A percentile compares a stretch with the other conserved stretches of the same genome.
Evolutionary conservation across 2,113 vertebrate species (phyloP).

Genomic region (Phasianus colchicus): DNA sequence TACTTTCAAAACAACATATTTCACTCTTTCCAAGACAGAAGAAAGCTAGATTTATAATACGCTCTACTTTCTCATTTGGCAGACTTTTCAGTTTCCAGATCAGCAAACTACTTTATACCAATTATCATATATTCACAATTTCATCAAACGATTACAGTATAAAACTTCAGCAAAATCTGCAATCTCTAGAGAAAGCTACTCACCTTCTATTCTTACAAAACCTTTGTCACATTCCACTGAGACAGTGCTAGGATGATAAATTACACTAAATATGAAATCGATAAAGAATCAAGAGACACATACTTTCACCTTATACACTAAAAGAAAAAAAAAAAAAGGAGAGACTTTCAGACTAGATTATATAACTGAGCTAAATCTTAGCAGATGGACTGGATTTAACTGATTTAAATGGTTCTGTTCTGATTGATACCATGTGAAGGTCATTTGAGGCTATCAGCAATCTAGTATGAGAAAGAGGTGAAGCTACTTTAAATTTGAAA

Average conservation of each 20-base stretch:
- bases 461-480: neutral
- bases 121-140: neutral
- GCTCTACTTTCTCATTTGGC: neutral
- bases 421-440: neutral
- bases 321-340: neutral
- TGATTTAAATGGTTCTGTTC: neutral
- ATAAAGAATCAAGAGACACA: neutral
- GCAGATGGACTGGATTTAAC: neutral
- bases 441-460: neutral
- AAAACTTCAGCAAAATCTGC: neutral
- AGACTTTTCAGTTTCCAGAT: neutral
- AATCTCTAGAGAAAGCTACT: neutral
- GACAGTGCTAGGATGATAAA: neutral
- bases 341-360: rapidly evolving
- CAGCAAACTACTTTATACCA: neutral
- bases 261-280: neutral
- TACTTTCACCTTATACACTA: neutral
- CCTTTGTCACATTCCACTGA: neutral
- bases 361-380: neutral
- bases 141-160: neutral
- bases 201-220: neutral
- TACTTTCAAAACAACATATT: neutral
- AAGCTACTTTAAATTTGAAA: constrained; percentile 8
- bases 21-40: neutral
- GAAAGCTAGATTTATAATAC: neutral